Conservation (phyloP, 1,140 invertebrate species). For the Drosophila sproati region DNA sequence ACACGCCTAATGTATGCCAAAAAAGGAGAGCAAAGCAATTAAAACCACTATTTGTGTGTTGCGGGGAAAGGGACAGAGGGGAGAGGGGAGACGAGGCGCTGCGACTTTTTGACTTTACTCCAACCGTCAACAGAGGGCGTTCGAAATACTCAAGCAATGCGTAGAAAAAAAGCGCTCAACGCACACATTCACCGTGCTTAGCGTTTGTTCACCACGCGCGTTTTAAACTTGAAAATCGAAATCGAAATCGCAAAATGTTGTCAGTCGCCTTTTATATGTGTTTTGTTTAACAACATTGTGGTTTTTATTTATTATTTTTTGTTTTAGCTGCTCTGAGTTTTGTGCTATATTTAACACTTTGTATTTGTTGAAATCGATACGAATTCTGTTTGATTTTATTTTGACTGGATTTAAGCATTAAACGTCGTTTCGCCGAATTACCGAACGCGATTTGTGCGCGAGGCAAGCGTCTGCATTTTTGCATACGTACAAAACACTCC, state of each 20-base stretch:
- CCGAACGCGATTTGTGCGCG: slow-evolving; percentile 39
- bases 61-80: background rate
- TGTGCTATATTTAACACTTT: slow-evolving; percentile 19
- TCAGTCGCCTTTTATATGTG: background rate
- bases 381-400: background rate
- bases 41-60: slow-evolving; percentile 38
- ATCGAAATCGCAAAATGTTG: background rate
- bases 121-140: slow-evolving; percentile 1
- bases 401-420: slow-evolving; percentile 1
- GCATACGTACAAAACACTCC: slow-evolving; percentile 69
- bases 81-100: background rate
- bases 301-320: slow-evolving; percentile 5
- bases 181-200: background rate
- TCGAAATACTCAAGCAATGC: slow-evolving; percentile 5
- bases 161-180: background rate
- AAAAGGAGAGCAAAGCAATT: slow-evolving; percentile 66
- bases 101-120: slow-evolving; percentile 6
- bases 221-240: background rate
- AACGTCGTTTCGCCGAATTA: slow-evolving; percentile 19
- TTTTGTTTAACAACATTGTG: background rate
- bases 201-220: background rate
- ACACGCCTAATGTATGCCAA: slow-evolving; percentile 58
- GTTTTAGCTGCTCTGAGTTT: slow-evolving; percentile 12
- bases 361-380: background rate
- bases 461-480: slow-evolving; percentile 65